Percentiles rank a stretch among this genome's conserved stretches.
These are phyloP conservation scores for Pelecanoides urinatrix DNA, from an alignment of 2,113 vertebrate species.

Conservation along the genomic window DNA sequence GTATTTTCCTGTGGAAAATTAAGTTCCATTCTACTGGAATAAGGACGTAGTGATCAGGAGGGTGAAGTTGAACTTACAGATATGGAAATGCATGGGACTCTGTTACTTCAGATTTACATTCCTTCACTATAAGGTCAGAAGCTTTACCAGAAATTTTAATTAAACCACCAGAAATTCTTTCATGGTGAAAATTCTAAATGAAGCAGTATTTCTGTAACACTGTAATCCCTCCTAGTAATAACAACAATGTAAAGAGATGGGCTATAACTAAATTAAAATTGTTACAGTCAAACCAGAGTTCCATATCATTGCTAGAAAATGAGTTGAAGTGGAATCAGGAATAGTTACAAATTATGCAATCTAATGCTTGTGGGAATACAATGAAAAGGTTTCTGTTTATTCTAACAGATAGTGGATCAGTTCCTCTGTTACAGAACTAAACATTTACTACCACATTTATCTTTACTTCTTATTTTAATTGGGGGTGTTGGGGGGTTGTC, in stretches of 20 bases:
- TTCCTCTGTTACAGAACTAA: conserved; percentile 37
- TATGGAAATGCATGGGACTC: background rate
- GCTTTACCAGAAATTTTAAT: background rate
- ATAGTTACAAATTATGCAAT: background rate
- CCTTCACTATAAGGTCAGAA: background rate
- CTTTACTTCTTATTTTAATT: background rate
- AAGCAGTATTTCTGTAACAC: background rate
- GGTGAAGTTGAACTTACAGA: background rate
- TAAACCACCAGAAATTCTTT: background rate
- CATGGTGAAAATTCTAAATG: background rate
- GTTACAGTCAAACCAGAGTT: background rate
- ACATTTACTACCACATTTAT: conserved; percentile 46
- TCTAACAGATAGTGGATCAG: background rate
- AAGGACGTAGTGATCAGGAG: background rate
- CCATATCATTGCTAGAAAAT: background rate
- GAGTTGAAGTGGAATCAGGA: background rate
- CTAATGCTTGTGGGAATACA: background rate
- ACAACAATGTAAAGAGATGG: background rate
- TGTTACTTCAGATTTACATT: background rate
- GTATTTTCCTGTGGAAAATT: background rate
- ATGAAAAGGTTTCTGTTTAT: background rate
- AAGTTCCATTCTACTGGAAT: background rate
- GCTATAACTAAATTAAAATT: background rate
- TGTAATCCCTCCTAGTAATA: background rate
- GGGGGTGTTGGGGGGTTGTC: background rate